Conservation (phyloP, 2,113 vertebrate genomes). For the Gymnogyps californianus region DNA sequence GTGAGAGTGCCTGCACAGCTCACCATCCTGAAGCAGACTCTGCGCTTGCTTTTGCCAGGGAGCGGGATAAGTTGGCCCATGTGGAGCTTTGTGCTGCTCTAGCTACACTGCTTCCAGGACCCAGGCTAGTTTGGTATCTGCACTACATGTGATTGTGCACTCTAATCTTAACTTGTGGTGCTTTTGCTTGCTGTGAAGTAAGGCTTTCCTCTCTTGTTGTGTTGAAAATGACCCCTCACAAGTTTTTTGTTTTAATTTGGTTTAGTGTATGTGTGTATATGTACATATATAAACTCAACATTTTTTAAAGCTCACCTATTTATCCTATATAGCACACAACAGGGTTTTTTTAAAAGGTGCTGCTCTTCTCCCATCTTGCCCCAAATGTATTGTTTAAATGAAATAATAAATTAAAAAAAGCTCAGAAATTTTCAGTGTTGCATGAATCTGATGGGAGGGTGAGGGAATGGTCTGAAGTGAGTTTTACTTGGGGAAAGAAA, state of each 20-base stretch:
- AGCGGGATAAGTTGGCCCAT: not conserved
- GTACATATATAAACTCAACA: constrained; percentile 60
- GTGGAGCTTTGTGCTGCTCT: not conserved
- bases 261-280: constrained; percentile 62
- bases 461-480: not conserved
- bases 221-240: not conserved
- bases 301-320: constrained; percentile 71
- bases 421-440: not conserved
- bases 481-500: not conserved
- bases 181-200: constrained; percentile 68
- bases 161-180: constrained; percentile 27
- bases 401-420: constrained; percentile 58
- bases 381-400: constrained; percentile 66
- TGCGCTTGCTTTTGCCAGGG: not conserved
- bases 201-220: constrained; percentile 51
- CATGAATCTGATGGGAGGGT: not conserved
- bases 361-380: constrained; percentile 56
- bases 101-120: not conserved
- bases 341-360: constrained; percentile 66
- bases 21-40: not conserved
- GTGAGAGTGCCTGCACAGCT: not conserved
- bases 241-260: constrained; percentile 55
- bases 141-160: not conserved
- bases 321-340: constrained; percentile 62
- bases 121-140: not conserved